Evolutionary conservation across 2,888 invertebrate species (phyloP), one percentile per base, ranked within the genome.

Genomic region (Norana najaformis): DNA sequence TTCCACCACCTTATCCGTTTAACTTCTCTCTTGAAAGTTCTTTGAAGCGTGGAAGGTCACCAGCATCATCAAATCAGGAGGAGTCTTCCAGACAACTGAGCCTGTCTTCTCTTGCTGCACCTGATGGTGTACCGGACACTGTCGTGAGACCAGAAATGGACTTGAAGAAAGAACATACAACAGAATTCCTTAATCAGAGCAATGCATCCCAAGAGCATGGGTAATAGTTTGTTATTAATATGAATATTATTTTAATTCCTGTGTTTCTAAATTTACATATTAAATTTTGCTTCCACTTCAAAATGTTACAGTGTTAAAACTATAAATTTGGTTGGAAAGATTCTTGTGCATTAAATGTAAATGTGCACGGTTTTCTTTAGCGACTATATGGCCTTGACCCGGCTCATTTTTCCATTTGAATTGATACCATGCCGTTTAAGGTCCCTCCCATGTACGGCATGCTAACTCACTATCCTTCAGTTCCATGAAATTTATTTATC

Each of bases 1-100:
- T 85, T 36, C 85, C 85, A 37, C 85, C 85, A 23, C 85, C 85
- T 8, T 85, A 85, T 85, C 85, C 85, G 14, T 85, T 85, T 85
- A 35, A 85, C 36, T 35, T 37, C 13, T 36, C 36, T 36, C 36
- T 18, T 35, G 85, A 85, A 0, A 36, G 36, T 35, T 18, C 35
- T 23, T 36, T 85, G 37, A 85, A 85, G 36, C 35, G 36, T 23
- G 36, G 37, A 37, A 16, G 34, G 35, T 85, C 37, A 20, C 20
- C 23, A 85, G 85, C 18, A 8, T 36, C 85, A 20, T 35, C 85
- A 20, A 85, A 85, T 85, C 36, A 85, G n/a, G 85, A 85, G 20
- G 37, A 85, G 36, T 35, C 35, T 36, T 85, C 37, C 37, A 35
- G 35, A 36, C 36, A 85, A n/a, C 85, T 20, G 30, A 23, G 36